A percentile compares a stretch with the other conserved stretches of the same genome.
phyloP scores from a whole-genome alignment of 1,140 invertebrate genomes.

The Coenobita brevimanus region DNA sequence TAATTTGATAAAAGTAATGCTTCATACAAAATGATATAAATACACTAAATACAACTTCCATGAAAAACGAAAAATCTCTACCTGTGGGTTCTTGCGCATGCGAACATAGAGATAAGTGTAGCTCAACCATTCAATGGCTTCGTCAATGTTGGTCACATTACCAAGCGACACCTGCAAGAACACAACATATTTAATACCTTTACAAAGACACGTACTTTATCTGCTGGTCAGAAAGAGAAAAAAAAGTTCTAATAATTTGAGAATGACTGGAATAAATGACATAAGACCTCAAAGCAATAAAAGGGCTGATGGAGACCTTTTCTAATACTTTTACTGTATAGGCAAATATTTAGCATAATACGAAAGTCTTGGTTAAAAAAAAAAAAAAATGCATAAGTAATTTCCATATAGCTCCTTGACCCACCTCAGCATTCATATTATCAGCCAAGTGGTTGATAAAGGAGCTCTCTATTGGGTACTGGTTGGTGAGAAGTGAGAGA shows the following conservation, averaged over 20 bases:
- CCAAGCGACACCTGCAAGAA: constrained; percentile 86
- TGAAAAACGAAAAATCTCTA: too few relatives aligned
- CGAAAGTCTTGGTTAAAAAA: not conserved
- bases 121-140: constrained; percentile 97
- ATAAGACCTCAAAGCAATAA: too few relatives aligned
- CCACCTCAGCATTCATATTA: constrained; percentile 98
- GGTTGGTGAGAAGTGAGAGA: constrained; percentile 93
- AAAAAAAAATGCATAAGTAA: not conserved
- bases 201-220: not conserved
- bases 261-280: too few relatives aligned
- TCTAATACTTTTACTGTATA: not conserved
- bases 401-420: not conserved
- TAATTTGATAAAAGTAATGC: too few relatives aligned
- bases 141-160: constrained; percentile 94
- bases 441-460: constrained; percentile 94
- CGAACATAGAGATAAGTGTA: constrained; percentile 97
- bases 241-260: too few relatives aligned
- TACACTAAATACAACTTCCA: too few relatives aligned
- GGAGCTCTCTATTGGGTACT: constrained; percentile 98
- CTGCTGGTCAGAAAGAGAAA: too few relatives aligned
- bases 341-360: not conserved
- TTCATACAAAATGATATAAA: not conserved
- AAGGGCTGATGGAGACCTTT: too few relatives aligned
- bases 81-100: constrained; percentile 93
- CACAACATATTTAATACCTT: not conserved